These are phyloP conservation scores for Perca schrenkii DNA, from an alignment of 2,113 vertebrate species.

Conservation along the genomic window DNA sequence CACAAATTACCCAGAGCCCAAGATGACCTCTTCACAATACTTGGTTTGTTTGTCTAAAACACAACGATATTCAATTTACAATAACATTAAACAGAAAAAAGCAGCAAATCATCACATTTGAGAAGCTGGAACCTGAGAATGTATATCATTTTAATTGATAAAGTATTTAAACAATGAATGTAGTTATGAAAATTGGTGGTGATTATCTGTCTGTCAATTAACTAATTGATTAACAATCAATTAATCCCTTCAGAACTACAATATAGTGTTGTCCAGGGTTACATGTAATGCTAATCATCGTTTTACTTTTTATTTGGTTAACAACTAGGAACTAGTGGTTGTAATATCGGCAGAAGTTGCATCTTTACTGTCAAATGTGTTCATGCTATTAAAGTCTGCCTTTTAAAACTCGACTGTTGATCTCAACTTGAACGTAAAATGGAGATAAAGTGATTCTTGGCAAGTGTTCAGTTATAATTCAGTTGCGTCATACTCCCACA, in stretches of 20 bases:
- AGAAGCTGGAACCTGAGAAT: too few species aligned
- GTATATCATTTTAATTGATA: too few species aligned
- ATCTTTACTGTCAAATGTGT: background rate
- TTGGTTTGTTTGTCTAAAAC: background rate
- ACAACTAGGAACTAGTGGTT: too few species aligned
- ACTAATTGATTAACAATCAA: background rate
- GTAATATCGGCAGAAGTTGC: background rate
- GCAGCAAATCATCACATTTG: background rate
- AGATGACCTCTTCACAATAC: too few species aligned
- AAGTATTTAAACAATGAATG: background rate
- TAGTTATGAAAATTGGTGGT: background rate
- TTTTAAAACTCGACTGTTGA: background rate
- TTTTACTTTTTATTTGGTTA: background rate
- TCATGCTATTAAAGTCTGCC: background rate
- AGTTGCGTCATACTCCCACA: constrained; percentile 28
- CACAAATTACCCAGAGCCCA: too few species aligned
- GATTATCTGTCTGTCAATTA: background rate
- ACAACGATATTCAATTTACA: background rate
- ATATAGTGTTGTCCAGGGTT: background rate
- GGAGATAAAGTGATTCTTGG: background rate
- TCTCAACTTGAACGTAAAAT: constrained; percentile 1
- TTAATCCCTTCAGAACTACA: background rate
- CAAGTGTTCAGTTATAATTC: background rate
- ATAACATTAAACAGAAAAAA: background rate
- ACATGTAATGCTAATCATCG: background rate